Percentiles rank a stretch among this genome's conserved stretches.
Evolutionary conservation across 2,888 invertebrate species (phyloP).

Genomic region (Linyphia triangularis): DNA sequence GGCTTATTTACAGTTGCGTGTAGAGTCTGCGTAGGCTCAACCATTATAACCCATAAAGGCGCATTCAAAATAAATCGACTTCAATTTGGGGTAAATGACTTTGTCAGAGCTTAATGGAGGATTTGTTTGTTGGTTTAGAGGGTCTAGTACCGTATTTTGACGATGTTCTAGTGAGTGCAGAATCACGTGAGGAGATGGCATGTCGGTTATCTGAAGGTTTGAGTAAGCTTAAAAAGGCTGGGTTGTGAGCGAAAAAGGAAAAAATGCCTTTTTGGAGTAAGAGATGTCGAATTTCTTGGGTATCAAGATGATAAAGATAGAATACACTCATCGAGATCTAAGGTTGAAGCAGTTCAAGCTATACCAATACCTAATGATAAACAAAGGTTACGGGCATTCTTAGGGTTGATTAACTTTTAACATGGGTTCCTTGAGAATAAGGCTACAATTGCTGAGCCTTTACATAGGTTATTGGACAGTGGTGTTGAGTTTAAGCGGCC

Average conservation of each 20-base stretch:
- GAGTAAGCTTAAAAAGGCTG: slow-evolving; percentile 9
- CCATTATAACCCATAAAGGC: slow-evolving; percentile 22
- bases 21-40: slow-evolving; percentile 1
- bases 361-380: slow-evolving; percentile 12
- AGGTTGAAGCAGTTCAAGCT: slow-evolving; percentile 66
- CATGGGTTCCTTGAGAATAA: slow-evolving; percentile 31
- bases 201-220: slow-evolving; percentile 1
- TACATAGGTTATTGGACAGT: slow-evolving; percentile 49
- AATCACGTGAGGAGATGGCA: slow-evolving; percentile 41
- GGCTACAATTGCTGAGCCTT: slow-evolving; percentile 50
- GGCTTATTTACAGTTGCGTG: slow-evolving; percentile 18
- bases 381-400: slow-evolving; percentile 9
- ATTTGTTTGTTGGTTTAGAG: slow-evolving; percentile 52
- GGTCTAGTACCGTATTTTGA: slow-evolving; percentile 68
- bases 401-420: slow-evolving; percentile 62
- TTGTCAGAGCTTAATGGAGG: slow-evolving; percentile 79
- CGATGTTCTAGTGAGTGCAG: slow-evolving; percentile 68
- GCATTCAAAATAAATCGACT: slow-evolving; percentile 62
- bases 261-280: slow-evolving; percentile 20
- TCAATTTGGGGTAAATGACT: slow-evolving; percentile 77
- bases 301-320: slow-evolving; percentile 18
- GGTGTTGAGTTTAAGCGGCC: slow-evolving; percentile 41
- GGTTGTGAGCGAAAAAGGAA: not conserved
- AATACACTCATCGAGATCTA: slow-evolving; percentile 36
- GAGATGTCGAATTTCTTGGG: slow-evolving; percentile 34